Conservation (phyloP, 2,888 invertebrate genomes). For the Steromphala cineraria region DNA sequence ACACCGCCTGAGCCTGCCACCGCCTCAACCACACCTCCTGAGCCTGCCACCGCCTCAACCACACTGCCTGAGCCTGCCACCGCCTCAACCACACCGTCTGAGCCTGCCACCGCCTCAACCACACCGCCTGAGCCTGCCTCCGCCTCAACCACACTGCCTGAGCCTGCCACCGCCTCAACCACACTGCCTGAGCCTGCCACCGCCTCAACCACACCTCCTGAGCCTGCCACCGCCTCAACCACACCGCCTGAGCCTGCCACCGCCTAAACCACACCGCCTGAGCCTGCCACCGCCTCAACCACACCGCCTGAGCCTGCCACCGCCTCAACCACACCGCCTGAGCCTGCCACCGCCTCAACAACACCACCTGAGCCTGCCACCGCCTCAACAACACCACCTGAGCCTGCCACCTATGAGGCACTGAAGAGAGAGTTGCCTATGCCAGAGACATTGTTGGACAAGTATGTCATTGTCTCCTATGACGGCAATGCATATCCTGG, state of each 20-base stretch:
- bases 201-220: too few relatives aligned
- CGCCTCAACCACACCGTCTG: not conserved
- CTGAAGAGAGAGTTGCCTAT: not conserved
- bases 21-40: not conserved
- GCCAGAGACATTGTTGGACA: constrained; percentile 9
- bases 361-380: not conserved
- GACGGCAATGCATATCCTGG: constrained; percentile 13
- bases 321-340: not conserved
- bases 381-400: not conserved
- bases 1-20: not conserved
- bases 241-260: too few relatives aligned
- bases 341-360: not conserved
- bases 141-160: not conserved
- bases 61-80: not conserved
- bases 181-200: too few relatives aligned
- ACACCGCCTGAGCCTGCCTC: not conserved
- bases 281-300: too few relatives aligned
- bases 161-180: not conserved
- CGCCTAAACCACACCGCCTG: too few relatives aligned
- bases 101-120: not conserved
- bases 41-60: not conserved
- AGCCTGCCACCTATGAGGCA: not conserved
- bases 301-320: too few relatives aligned
- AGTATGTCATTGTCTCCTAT: not conserved
- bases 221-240: too few relatives aligned